Evolutionary conservation across 2,888 invertebrate species (phyloP).

Genomic region (Toxonevra muliebris): DNA sequence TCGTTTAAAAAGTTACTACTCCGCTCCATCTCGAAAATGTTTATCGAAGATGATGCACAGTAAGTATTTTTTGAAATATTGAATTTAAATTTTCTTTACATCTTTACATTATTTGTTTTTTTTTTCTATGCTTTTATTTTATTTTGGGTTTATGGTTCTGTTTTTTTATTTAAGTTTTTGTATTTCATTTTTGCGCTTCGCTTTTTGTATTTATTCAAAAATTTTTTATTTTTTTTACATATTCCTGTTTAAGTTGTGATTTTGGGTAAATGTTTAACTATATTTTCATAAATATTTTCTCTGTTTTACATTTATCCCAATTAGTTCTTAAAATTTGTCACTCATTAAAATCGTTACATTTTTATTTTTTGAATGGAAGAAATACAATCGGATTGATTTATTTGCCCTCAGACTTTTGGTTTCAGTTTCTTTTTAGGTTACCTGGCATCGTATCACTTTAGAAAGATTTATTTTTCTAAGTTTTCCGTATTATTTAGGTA

Average conservation of each 20-base stretch:
- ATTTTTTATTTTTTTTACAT: background rate
- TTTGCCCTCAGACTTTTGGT: no score
- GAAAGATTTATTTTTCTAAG: no score
- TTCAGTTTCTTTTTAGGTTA: no score
- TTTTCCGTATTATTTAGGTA: no score
- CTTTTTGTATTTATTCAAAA: background rate
- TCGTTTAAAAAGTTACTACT: no score
- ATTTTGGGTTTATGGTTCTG: background rate
- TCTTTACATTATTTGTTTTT: background rate
- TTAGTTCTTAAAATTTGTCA: no score
- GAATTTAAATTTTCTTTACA: background rate
- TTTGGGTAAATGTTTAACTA: background rate
- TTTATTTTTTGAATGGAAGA: no score
- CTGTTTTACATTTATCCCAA: no score
- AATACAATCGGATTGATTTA: no score
- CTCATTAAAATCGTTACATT: background rate
- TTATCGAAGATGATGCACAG: conserved; percentile 63
- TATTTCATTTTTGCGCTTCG: background rate
- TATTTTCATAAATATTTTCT: background rate
- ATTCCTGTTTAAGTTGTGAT: background rate
- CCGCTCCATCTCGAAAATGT: conserved; percentile 47
- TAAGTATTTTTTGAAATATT: conserved; percentile 46
- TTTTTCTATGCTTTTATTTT: conserved; percentile 2
- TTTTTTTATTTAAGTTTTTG: conserved; percentile 2
- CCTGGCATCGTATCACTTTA: no score